Base-by-base conservation (phyloP, 2,888 invertebrate species). In the Pantelozetes paolii region DNA sequence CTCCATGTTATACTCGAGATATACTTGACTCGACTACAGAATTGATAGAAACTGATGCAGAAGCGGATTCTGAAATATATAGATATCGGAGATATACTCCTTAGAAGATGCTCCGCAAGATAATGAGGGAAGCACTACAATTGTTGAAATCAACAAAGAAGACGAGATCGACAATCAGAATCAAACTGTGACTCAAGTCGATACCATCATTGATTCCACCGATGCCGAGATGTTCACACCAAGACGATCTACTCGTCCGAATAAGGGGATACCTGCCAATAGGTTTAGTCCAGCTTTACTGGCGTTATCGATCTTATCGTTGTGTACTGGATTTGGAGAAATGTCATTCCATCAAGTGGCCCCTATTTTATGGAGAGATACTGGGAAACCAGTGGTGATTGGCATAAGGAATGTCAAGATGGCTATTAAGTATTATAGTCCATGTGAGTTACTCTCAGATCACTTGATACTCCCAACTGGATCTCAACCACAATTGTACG, bases 371-470 rank as follows among this genome's bases (percentile, higher is more conserved):
- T 50, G 50, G 50, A 18, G 50, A 50, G 6, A 50, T 20, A 50
- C 50, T n/a, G 50, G 50, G 18, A 50, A 50, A 50, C 50, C 50
- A 50, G 50, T 50, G n/a, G 5, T 50, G 6, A 18, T n/a, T 6
- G 50, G 50, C n/a, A n/a, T 50, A 5, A 6, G 6, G 6, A 8
- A 8, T 50, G 50, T 50, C 6, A 6, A 20, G 6, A 50, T 50
- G 50, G 50, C 50, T n/a, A 20, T 50, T n/a, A 50, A 50, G 20
- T 50, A n/a, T 50, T 50, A 6, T 50, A 50, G 50, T 18, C 50
- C 50, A 50, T 50, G 50, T 50, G 18, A n/a, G 9, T n/a, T 50
- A 20, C 18, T 50, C 11, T 11, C 11, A 6, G 50, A 50, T 20
- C 50, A 8, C 18, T 11, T 6, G 6, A 11, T 50, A 18, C 18